Evolutionary conservation across 2,888 invertebrate species (phyloP), one percentile per base, ranked within the genome.

Genomic region (Limnephilus auricula): DNA sequence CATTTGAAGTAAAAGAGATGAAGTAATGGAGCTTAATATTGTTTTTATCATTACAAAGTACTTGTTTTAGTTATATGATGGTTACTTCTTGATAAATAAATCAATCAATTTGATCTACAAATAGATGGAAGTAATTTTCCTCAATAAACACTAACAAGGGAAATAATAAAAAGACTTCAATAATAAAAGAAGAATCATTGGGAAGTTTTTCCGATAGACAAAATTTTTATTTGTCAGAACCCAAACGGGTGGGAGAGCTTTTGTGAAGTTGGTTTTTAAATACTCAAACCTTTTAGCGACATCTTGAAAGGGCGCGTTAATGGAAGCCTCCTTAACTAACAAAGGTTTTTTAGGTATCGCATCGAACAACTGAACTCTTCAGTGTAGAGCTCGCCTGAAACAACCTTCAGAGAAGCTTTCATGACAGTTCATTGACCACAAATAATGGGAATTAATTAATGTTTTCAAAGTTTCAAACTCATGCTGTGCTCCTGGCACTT

Each of bases 281-380:
- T 37, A 78, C 34, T 79, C 79, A 37, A 79, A 79, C 89, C 79
- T 89, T 89, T 79, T 82, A 85, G 87, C 86, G 80, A 65, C 89
- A 89, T 90, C 89, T 79, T 92, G 89, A 92, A 92, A 92, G 88
- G 90, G 88, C 79, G 92, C 88, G 80, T 84, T 92, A 92, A 92
- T 92, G 92, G 92, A 92, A 92, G 78, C 79, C 79, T 87, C 78
- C 82, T 87, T 86, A 45, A 32, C 86, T 91, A 40, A 91, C 89
- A 91, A 91, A 90, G 91, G 85, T 85, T 86, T 78, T 91, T 89
- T 79, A 40, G 37, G 87, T 65, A 31, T 65, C 87, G 34, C 45
- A n/a, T 86, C 50, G 85, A 40, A 86, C 85, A 86, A 86, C n/a
- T 50, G 50, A 37, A 86, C 25, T 37, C 82, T 82, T 37, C 34